Evolutionary conservation across 1,140 invertebrate species (phyloP).

Genomic region (Meloidogyne hapla): DNA sequence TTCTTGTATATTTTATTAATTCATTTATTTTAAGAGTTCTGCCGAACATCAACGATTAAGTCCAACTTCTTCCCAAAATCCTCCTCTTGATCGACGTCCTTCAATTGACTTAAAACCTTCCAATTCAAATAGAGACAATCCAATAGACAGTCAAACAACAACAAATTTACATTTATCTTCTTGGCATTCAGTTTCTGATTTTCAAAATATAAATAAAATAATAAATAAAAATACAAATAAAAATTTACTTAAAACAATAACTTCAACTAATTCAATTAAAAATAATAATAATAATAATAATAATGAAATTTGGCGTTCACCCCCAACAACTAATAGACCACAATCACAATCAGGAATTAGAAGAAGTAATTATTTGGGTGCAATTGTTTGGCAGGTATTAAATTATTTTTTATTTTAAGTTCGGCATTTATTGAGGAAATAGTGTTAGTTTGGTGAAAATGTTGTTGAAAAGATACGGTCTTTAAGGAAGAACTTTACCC

Average conservation of each 20-base stretch:
- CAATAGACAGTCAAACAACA: background rate
- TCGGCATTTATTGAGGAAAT: too few relatives aligned
- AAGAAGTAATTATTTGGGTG: conserved; percentile 43
- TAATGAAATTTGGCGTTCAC: conserved; percentile 27
- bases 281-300: background rate
- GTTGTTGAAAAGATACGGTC: too few relatives aligned
- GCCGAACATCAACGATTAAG: background rate
- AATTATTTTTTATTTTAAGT: background rate
- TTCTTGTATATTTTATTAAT: too few relatives aligned
- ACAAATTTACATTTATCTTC: conserved; percentile 5
- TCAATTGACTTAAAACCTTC: too few relatives aligned
- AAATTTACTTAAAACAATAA: background rate
- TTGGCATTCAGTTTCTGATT: conserved; percentile 27
- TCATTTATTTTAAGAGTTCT: conserved; percentile 14
- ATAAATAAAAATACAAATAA: background rate
- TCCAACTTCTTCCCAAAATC: background rate
- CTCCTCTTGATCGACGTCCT: conserved; percentile 5
- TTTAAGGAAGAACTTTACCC: too few relatives aligned
- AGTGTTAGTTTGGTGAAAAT: too few relatives aligned
- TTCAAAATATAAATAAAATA: conserved; percentile 11
- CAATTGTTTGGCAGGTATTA: conserved; percentile 50
- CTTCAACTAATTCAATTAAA: background rate
- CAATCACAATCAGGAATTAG: conserved; percentile 23
- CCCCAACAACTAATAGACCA: conserved; percentile 3
- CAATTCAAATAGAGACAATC: too few relatives aligned